Percentiles rank a stretch among this genome's conserved stretches.
Evolutionary conservation across 2,888 invertebrate species (phyloP).

Genomic region (Arrhopalites spinosus): DNA sequence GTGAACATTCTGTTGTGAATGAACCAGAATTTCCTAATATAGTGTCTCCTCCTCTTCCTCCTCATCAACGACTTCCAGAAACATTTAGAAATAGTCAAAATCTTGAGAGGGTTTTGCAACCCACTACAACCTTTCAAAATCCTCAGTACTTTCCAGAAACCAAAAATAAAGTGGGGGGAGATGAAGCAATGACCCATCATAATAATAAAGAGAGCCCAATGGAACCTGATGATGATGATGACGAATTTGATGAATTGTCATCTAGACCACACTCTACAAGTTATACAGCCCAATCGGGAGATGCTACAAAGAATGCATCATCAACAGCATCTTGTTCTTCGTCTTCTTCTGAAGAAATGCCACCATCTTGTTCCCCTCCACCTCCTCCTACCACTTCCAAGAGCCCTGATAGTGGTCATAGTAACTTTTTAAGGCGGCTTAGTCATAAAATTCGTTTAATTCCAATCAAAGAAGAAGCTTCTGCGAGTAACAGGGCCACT

Average conservation of each 20-base stretch:
- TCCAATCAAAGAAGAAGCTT: conserved; percentile 47
- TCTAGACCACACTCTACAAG: too few species aligned
- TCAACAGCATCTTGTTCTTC: background rate
- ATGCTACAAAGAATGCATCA: too few species aligned
- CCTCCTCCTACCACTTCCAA: background rate
- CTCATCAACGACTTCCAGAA: too few species aligned
- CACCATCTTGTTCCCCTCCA: background rate
- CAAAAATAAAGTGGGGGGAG: background rate
- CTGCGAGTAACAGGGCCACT: background rate
- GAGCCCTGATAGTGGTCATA: background rate
- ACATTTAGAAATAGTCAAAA: conserved; percentile 44
- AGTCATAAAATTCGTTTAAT: conserved; percentile 49
- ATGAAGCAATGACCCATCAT: too few species aligned
- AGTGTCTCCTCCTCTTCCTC: conserved; percentile 35
- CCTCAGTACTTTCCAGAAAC: conserved; percentile 28
- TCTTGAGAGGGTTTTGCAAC: background rate
- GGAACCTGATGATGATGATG: too few species aligned
- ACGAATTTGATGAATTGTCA: too few species aligned
- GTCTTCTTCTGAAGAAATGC: background rate
- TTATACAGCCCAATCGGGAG: too few species aligned
- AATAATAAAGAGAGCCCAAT: too few species aligned
- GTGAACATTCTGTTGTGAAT: too few species aligned
- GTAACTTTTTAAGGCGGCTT: conserved; percentile 47
- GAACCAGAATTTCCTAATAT: conserved; percentile 23
- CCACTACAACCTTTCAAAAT: background rate